These are phyloP conservation scores for Cerastoderma edule DNA, from an alignment of 2,888 invertebrate species.

Conservation along the genomic window DNA sequence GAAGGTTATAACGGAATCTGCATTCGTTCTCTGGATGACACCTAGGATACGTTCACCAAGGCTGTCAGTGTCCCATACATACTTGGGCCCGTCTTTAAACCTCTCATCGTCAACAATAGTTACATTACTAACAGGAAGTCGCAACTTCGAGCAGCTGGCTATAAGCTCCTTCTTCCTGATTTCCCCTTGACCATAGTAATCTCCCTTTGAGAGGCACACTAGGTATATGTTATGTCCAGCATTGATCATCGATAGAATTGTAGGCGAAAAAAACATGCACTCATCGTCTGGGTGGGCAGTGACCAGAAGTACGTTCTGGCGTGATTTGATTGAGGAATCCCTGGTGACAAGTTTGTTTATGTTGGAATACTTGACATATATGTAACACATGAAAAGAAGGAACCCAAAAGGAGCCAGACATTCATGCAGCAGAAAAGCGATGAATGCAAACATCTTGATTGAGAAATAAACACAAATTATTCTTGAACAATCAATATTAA, in stretches of 20 bases:
- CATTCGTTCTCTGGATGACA: slow-evolving; percentile 88
- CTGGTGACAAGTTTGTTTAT: slow-evolving; percentile 40
- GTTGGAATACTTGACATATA: slow-evolving; percentile 44
- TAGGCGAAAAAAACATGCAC: slow-evolving; percentile 99
- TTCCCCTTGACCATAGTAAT: slow-evolving; percentile 88
- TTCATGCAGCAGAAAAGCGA: slow-evolving; percentile 25
- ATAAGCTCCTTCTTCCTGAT: slow-evolving; percentile 91
- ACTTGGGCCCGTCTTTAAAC: slow-evolving; percentile 85
- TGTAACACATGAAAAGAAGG: slow-evolving; percentile 35
- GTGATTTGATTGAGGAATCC: slow-evolving; percentile 22
- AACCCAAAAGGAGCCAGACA: slow-evolving; percentile 24
- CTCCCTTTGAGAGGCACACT: slow-evolving; percentile 91
- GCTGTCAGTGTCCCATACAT: slow-evolving; percentile 90
- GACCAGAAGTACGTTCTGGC: slow-evolving; percentile 88
- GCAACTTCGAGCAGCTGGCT: slow-evolving; percentile 91
- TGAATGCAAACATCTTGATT: slow-evolving; percentile 15
- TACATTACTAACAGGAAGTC: slow-evolving; percentile 81
- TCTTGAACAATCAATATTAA: no score
- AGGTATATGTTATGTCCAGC: slow-evolving; percentile 90
- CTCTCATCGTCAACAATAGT: slow-evolving; percentile 54
- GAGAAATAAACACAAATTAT: not conserved
- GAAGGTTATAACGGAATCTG: slow-evolving; percentile 89
- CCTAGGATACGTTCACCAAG: slow-evolving; percentile 88
- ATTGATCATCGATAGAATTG: slow-evolving; percentile 81
- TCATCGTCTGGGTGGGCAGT: slow-evolving; percentile 99